A percentile compares a stretch with the other conserved stretches of the same genome.
These are phyloP conservation scores for Alexandromys fortis DNA, from an alignment of 2,113 vertebrate genomes.

Conservation along the genomic window DNA sequence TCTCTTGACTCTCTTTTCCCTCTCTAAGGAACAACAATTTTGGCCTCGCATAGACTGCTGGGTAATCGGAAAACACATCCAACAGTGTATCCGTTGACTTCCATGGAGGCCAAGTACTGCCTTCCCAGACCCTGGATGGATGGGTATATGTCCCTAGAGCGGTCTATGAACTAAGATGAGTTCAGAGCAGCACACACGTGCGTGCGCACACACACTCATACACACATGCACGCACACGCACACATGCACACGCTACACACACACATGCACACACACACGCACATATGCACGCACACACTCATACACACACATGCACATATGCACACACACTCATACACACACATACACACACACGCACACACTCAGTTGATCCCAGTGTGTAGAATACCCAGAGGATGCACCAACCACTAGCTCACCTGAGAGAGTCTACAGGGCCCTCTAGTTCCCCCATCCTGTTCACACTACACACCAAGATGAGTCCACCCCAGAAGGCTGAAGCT, in stretches of 20 bases:
- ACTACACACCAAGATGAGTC: background rate
- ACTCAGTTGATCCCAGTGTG: slow-evolving; percentile 61
- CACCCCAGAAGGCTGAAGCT: background rate
- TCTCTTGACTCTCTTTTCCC: slow-evolving; percentile 10
- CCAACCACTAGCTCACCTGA: no score
- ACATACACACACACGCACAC: no score
- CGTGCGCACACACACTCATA: background rate
- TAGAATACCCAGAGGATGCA: background rate
- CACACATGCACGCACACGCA: background rate
- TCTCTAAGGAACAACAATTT: slow-evolving; percentile 35
- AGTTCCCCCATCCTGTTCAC: background rate
- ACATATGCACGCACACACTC: background rate
- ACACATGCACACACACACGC: accelerated
- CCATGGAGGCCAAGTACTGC: background rate
- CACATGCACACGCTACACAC: background rate
- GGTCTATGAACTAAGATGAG: background rate
- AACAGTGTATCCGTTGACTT: background rate
- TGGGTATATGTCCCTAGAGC: background rate
- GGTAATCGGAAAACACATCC: slow-evolving; percentile 50
- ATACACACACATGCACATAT: no score
- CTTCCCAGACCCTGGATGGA: no score
- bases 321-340: background rate
- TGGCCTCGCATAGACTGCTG: background rate
- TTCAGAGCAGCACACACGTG: background rate
- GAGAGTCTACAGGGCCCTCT: background rate